phyloP scores from a whole-genome alignment of 2,888 invertebrate species.

The Sphaerophoria taeniata region DNA sequence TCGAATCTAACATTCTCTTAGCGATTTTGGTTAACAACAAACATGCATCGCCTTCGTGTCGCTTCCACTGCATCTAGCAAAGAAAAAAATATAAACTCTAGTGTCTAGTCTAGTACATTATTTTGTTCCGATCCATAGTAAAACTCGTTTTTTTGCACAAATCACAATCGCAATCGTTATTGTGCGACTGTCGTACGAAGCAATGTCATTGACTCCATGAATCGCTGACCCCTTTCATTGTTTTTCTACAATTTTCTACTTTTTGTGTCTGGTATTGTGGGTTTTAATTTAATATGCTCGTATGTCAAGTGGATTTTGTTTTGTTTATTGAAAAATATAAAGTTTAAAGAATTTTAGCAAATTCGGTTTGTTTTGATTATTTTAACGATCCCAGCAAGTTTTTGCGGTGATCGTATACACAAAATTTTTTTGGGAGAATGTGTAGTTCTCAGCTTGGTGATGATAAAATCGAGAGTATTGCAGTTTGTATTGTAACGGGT shows the following conservation, averaged over 20 bases:
- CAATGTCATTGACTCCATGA: slow-evolving; percentile 65
- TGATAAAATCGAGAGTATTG: too few species aligned
- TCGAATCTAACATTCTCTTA: too few species aligned
- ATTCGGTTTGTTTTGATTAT: too few species aligned
- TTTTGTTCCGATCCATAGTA: slow-evolving; percentile 36
- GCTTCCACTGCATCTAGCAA: not conserved
- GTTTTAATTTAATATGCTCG: not conserved
- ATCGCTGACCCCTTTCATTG: slow-evolving; percentile 61
- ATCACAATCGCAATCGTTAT: slow-evolving; percentile 37
- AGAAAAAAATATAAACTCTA: not conserved
- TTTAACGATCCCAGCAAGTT: too few species aligned
- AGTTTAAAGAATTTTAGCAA: too few species aligned
- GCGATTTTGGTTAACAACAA: not conserved
- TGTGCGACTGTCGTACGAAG: slow-evolving; percentile 24
- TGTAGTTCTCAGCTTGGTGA: too few species aligned
- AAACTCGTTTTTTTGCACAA: slow-evolving; percentile 55
- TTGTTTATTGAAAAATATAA: too few species aligned
- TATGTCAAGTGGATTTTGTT: too few species aligned
- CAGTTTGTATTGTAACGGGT: too few species aligned
- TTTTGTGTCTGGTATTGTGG: not conserved
- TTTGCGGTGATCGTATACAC: too few species aligned
- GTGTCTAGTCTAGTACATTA: not conserved
- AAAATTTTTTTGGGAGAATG: too few species aligned
- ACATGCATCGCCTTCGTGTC: too few species aligned
- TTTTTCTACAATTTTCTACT: slow-evolving; percentile 42